phyloP scores from a whole-genome alignment of 2,888 invertebrate species.

The Podotricha telesiphe region DNA sequence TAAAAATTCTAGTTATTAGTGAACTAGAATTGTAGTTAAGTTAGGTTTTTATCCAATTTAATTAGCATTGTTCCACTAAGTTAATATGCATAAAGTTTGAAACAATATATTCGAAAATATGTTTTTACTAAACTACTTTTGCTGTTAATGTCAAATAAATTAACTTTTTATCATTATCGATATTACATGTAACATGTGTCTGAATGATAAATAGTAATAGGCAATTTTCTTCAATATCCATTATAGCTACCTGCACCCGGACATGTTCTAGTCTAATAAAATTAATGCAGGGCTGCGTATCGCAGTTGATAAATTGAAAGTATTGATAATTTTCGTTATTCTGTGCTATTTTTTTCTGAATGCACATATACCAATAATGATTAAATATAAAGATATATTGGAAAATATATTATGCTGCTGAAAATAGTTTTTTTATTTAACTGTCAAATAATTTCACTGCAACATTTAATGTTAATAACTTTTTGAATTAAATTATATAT shows the following conservation, averaged over 20 bases:
- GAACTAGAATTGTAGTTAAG: no score
- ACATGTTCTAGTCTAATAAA: constrained; percentile 45
- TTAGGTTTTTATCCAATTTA: no score
- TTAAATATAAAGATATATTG: no score
- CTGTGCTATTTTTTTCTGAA: neutral
- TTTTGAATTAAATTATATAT: no score
- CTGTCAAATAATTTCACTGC: no score
- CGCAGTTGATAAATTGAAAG: constrained; percentile 46
- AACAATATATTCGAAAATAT: neutral
- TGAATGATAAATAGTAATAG: constrained; percentile 24
- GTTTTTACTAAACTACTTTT: neutral
- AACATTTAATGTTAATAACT: no score
- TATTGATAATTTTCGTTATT: constrained; percentile 41
- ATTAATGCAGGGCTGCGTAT: constrained; percentile 46
- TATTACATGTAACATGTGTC: neutral
- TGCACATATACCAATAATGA: neutral
- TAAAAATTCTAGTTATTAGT: no score
- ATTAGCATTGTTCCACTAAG: neutral
- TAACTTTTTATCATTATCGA: neutral
- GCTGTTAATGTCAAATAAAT: neutral
- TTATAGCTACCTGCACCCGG: constrained; percentile 19
- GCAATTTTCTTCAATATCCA: constrained; percentile 25
- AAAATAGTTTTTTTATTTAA: no score
- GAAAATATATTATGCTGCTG: no score
- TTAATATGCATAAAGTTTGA: neutral